phyloP scores from a whole-genome alignment of 1,140 invertebrate genomes.

The Zaprionus tsacasi region DNA sequence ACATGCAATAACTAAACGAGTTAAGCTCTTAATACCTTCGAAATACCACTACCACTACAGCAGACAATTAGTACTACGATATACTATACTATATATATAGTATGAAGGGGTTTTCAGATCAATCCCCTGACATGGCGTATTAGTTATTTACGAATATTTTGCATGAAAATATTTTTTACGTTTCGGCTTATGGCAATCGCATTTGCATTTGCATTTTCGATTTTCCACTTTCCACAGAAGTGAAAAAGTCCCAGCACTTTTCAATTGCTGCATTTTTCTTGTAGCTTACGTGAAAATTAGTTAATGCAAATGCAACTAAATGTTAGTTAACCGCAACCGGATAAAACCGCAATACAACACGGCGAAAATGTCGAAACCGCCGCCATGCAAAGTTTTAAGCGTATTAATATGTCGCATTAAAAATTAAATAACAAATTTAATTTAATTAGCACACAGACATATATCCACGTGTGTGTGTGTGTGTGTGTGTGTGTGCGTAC shows the following conservation, averaged over 20 bases:
- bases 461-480: conserved; percentile 3
- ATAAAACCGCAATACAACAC: conserved; percentile 49
- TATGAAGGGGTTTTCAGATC: background rate
- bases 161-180: background rate
- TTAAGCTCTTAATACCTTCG: background rate
- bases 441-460: conserved; percentile 58
- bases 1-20: conserved; percentile 5
- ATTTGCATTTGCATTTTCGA: conserved; percentile 8
- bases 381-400: conserved; percentile 41
- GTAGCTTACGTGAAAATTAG: conserved; percentile 42
- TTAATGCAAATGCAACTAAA: conserved; percentile 29
- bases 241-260: background rate
- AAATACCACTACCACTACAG: background rate
- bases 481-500: conserved; percentile 6
- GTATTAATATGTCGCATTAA: conserved; percentile 57
- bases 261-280: background rate
- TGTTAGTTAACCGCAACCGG: conserved; percentile 40
- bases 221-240: background rate
- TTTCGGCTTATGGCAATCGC: conserved; percentile 2
- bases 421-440: conserved; percentile 60
- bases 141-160: background rate
- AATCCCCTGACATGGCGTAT: conserved; percentile 7
- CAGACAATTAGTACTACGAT: background rate
- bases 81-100: background rate
- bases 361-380: conserved; percentile 26